Evolutionary conservation across 23 tunicate genomes (phyloP).

Genomic region (Halocynthia aurantium): DNA sequence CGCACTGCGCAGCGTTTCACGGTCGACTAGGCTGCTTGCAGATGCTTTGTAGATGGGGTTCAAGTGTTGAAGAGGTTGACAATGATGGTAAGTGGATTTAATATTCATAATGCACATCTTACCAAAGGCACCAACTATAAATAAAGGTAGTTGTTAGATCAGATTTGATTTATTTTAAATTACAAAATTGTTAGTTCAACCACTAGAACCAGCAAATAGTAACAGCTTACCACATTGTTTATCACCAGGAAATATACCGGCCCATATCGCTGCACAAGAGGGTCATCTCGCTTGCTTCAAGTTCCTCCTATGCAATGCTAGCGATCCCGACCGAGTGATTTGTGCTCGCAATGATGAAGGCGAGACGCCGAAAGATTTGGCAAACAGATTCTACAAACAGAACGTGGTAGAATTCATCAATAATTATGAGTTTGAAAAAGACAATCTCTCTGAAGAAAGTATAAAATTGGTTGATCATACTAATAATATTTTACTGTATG

Average conservation of each 20-base stretch:
- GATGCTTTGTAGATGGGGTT: conserved; percentile 86
- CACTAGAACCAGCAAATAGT: no score
- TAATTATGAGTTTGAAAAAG: conserved; percentile 61
- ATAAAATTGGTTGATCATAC: background rate
- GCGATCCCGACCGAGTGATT: conserved; percentile 54
- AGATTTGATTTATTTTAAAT: no score
- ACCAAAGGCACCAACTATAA: no score
- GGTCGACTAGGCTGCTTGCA: conserved; percentile 88
- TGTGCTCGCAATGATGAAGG: conserved; percentile 78
- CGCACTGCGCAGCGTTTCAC: conserved; percentile 82
- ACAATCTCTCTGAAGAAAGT: conserved; percentile 77
- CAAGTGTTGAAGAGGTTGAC: conserved; percentile 78
- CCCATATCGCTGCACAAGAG: conserved; percentile 91
- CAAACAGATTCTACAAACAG: conserved; percentile 75
- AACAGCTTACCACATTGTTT: no score
- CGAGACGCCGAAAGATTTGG: conserved; percentile 86
- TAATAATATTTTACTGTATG: no score
- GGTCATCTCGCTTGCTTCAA: conserved; percentile 85
- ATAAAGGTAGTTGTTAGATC: no score
- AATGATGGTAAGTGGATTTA: conserved; percentile 45
- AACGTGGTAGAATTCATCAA: conserved; percentile 62
- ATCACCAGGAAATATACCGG: conserved; percentile 69
- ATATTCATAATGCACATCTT: no score
- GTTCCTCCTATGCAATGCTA: conserved; percentile 47
- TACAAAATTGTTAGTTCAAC: no score